These are phyloP conservation scores for Variabilichromis moorii DNA, from an alignment of 2,113 vertebrate species.

Conservation along the genomic window DNA sequence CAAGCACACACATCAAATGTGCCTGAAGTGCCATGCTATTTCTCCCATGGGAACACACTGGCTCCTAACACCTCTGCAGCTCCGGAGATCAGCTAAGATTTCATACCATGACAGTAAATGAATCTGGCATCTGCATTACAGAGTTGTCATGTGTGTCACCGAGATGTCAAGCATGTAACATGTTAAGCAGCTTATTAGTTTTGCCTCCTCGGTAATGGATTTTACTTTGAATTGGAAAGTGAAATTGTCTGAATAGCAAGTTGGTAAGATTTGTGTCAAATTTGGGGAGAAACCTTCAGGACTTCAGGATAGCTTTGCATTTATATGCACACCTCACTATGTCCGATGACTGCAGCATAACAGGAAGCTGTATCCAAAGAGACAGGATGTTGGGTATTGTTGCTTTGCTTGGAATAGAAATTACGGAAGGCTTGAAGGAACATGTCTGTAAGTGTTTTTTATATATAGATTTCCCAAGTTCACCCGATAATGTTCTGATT, in stretches of 20 bases:
- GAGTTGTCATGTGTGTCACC: not conserved
- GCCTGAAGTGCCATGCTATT: not conserved
- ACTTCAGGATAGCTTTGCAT: not conserved
- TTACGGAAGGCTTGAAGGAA: not conserved
- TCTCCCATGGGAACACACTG: not conserved
- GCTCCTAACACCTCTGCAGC: not conserved
- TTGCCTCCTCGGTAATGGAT: not conserved
- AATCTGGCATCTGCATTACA: not conserved
- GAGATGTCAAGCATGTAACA: not conserved
- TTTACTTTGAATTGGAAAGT: not conserved
- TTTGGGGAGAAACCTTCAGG: not conserved
- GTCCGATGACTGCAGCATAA: not conserved
- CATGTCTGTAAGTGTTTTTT: not conserved
- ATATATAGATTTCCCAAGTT: not conserved
- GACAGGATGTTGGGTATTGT: slow-evolving; percentile 42
- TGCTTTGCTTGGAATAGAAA: not conserved
- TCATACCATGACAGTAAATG: not conserved
- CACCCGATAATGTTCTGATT: not conserved
- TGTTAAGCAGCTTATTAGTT: not conserved
- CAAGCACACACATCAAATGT: not conserved
- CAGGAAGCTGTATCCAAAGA: slow-evolving; percentile 29
- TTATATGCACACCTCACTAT: not conserved
- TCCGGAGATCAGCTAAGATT: not conserved
- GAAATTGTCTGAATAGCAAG: not conserved
- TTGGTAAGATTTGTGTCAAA: not conserved